Evolutionary conservation across 2,113 vertebrate genomes (phyloP), one percentile per base, ranked within the genome.

Genomic region (Rhinolophus sinicus): DNA sequence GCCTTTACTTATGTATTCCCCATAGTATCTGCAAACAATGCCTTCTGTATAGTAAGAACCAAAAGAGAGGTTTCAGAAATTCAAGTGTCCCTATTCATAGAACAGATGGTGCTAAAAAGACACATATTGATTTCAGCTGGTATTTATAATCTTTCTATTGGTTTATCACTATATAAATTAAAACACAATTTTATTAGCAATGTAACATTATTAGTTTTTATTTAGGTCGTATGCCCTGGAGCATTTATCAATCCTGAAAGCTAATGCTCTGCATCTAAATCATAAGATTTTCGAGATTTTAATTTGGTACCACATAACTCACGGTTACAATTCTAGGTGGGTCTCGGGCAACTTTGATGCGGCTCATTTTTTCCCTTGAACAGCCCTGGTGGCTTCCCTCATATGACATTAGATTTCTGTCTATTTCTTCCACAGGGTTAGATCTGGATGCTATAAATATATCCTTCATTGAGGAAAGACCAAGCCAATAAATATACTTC

Each of bases 111-210:
- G 18, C 4, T 95, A 65, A 93, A 56, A 84, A 56, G 13, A 89
- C 19, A 90, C 26, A 81, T 22, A 72, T 0, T 30, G 21, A 83
- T n/a, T 95, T 64, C 56, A 90, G 52, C 7, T 50, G 70, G 24
- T 64, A 93, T 87, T 90, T 87, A 82, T 10, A 86, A 87, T 40
- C 52, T 82, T 82, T 73, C 60, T 73, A 69, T 65, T 88, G 70
- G 50, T 60, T 96, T 90, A 69, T 73, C 30, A 72, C n/a, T 33
- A 77, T 69, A 44, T 67, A 95, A 80, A 69, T 52, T 92, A 83
- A 94, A 95, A 72, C 26, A 80, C 0, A 75, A 22, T 88, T 78
- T 96, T 77, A 73, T 58, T 75, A 78, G 38, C 56, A 90, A 87
- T 13, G 50, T 75, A 73, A 19, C 90, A 83, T 83, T 58, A 76